Evolutionary conservation across 1,140 invertebrate genomes (phyloP).

Genomic region (Tetramorium alpestre): DNA sequence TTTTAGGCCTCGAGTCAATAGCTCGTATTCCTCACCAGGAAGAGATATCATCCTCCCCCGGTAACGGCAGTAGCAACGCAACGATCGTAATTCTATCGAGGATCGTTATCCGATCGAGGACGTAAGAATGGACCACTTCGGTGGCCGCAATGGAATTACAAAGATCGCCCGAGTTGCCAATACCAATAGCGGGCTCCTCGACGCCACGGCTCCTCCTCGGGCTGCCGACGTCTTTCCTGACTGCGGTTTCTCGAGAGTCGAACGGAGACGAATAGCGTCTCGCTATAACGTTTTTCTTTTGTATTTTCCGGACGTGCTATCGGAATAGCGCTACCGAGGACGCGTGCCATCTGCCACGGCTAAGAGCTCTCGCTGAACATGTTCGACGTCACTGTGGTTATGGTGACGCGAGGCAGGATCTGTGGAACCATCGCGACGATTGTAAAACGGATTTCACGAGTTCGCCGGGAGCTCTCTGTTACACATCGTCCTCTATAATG

Average conservation of each 20-base stretch:
- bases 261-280: neutral
- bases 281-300: neutral
- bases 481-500: slow-evolving; percentile 85
- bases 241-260: neutral
- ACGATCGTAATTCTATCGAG: neutral
- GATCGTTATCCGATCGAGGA: neutral
- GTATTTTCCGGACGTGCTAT: slow-evolving; percentile 1
- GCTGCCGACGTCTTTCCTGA: neutral
- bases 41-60: neutral
- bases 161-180: neutral
- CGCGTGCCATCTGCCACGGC: neutral
- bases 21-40: neutral
- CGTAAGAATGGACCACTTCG: neutral
- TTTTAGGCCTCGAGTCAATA: neutral
- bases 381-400: slow-evolving; percentile 65
- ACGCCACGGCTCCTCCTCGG: no score
- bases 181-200: neutral
- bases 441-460: slow-evolving; percentile 53
- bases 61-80: neutral
- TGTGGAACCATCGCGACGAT: slow-evolving; percentile 12
- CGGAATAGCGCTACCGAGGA: neutral
- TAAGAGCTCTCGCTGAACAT: slow-evolving; percentile 69
- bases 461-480: slow-evolving; percentile 74
- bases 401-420: slow-evolving; percentile 67
- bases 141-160: neutral